A percentile compares a stretch with the other conserved stretches of the same genome.
Evolutionary conservation across 1,140 invertebrate genomes (phyloP).

Genomic region (Hyposmocoma kahamanoa): DNA sequence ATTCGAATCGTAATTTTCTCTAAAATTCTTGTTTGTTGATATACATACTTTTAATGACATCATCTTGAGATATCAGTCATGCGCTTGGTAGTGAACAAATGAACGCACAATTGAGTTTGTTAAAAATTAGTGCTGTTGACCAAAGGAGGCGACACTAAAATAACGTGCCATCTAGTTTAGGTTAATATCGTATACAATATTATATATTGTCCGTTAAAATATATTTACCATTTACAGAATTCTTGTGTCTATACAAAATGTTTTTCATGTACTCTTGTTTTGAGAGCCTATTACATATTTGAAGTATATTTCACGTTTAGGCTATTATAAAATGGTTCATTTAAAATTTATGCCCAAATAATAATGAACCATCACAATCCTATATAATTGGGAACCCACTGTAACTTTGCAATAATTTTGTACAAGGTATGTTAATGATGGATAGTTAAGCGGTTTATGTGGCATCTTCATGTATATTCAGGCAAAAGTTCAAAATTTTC

Average conservation of each 20-base stretch:
- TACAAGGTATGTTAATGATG: conserved; percentile 31
- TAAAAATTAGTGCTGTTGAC: conserved; percentile 55
- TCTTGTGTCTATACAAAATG: conserved; percentile 74
- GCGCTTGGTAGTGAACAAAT: conserved; percentile 33
- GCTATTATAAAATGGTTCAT: conserved; percentile 48
- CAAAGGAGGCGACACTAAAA: conserved; percentile 71
- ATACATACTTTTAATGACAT: neutral
- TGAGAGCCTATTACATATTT: conserved; percentile 72
- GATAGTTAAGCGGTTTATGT: conserved; percentile 37
- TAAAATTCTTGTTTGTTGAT: neutral
- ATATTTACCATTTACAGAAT: conserved; percentile 75
- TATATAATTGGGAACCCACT: conserved; percentile 32
- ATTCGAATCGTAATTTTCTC: neutral
- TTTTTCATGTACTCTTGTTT: conserved; percentile 75
- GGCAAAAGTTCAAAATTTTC: no score
- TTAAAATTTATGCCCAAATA: conserved; percentile 29
- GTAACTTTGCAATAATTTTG: conserved; percentile 51
- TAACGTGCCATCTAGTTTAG: conserved; percentile 75
- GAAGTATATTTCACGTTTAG: conserved; percentile 55
- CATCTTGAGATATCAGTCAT: conserved; percentile 13
- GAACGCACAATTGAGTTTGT: conserved; percentile 67
- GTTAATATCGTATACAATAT: conserved; percentile 72
- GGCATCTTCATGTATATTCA: conserved; percentile 46
- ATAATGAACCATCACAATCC: conserved; percentile 1
- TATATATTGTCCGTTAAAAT: conserved; percentile 75